Evolutionary conservation across 1,140 invertebrate genomes (phyloP).

Genomic region (Drosophila paulistorum): DNA sequence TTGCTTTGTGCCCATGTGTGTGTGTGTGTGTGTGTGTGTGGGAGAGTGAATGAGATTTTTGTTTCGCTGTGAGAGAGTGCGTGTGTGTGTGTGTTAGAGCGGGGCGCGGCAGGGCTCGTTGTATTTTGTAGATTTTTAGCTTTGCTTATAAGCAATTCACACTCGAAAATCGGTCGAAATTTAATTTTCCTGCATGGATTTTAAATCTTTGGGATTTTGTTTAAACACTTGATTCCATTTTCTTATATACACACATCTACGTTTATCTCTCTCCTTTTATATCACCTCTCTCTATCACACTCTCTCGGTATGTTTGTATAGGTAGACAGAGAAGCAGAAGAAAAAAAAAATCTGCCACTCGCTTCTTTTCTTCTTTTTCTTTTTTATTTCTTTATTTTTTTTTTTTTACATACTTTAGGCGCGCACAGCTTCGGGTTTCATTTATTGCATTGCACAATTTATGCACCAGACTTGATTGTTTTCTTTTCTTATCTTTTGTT

Average conservation of each 20-base stretch:
- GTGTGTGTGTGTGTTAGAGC: conserved; percentile 45
- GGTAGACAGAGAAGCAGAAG: conserved; percentile 60
- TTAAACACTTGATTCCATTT: conserved; percentile 28
- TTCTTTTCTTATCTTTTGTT: conserved; percentile 45
- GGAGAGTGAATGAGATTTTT: conserved; percentile 25
- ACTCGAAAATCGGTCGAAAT: conserved; percentile 32
- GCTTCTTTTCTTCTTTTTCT: conserved; percentile 51
- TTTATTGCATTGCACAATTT: conserved; percentile 59
- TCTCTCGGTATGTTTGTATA: conserved; percentile 68
- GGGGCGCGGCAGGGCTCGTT: conserved; percentile 69
- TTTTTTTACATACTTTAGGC: conserved; percentile 55
- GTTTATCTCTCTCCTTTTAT: conserved; percentile 47
- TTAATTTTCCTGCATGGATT: conserved; percentile 18
- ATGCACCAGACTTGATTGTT: conserved; percentile 56
- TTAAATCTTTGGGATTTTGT: neutral
- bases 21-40: conserved; percentile 53
- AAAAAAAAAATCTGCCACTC: conserved; percentile 76
- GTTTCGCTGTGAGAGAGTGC: conserved; percentile 23
- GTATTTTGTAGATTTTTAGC: conserved; percentile 44
- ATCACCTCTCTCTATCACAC: conserved; percentile 3
- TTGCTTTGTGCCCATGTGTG: conserved; percentile 12
- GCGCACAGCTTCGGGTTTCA: conserved; percentile 50
- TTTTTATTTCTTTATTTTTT: conserved; percentile 34
- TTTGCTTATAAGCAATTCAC: conserved; percentile 42
- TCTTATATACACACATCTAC: conserved; percentile 50